A percentile compares a stretch with the other conserved stretches of the same genome.
Conservation (phyloP, 2,888 invertebrate species). For the Bhutanitis thaidina region DNA sequence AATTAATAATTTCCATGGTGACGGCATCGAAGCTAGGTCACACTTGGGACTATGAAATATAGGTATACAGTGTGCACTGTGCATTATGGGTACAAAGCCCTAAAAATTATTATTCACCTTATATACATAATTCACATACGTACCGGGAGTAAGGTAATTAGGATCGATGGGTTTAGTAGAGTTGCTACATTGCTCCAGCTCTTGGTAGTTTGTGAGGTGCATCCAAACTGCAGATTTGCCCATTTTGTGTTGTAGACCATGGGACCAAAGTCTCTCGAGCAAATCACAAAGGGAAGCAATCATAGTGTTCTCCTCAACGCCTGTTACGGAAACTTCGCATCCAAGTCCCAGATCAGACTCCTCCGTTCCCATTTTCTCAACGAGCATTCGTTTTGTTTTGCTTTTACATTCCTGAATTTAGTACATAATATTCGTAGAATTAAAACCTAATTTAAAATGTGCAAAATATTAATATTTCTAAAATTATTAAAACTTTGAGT, state of each 20-base stretch:
- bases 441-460: too few relatives aligned
- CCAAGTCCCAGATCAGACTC: constrained; percentile 96
- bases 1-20: too few relatives aligned
- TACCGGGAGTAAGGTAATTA: constrained; percentile 56
- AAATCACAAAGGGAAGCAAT: constrained; percentile 99
- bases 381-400: constrained; percentile 98
- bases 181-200: constrained; percentile 85
- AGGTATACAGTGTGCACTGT: too few relatives aligned
- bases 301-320: constrained; percentile 97
- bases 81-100: too few relatives aligned
- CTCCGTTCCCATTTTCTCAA: constrained; percentile 99
- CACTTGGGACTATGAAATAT: too few relatives aligned
- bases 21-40: too few relatives aligned
- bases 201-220: constrained; percentile 94
- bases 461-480: too few relatives aligned
- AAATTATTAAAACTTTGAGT: too few relatives aligned
- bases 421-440: neutral
- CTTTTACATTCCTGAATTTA: constrained; percentile 88
- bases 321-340: constrained; percentile 84
- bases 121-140: constrained; percentile 23
- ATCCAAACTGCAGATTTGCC: constrained; percentile 99
- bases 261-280: constrained; percentile 98
- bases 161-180: constrained; percentile 75
- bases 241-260: constrained; percentile 96
- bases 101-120: too few relatives aligned